Evolutionary conservation across 1,140 invertebrate genomes (phyloP), one percentile per base, ranked within the genome.

Genomic region (Anoplolepis gracilipes): DNA sequence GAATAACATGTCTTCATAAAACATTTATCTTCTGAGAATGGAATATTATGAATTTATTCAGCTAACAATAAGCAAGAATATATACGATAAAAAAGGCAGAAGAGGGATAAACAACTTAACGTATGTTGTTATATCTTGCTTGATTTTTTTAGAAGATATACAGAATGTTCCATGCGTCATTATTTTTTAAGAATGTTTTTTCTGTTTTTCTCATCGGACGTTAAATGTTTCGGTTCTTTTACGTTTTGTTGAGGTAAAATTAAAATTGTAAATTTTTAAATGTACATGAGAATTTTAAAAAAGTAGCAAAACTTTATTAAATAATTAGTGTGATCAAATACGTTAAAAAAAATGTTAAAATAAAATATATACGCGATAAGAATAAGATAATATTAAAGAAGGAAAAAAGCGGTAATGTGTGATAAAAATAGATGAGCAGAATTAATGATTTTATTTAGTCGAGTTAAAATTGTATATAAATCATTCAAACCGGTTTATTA

Each of bases 1-100:
- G 28, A 82, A 82, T 82, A 82, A 61, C 53, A 36, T 7, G 49
- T 67, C 36, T 70, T 42, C n/a, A 70, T 81, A n/a, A 82, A 81
- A 82, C 7, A 82, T 82, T 82, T 28, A 82, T 73, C 0, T n/a
- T 72, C n/a, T 30, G 11, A 36, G 6, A 13, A 70, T 36, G 19
- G 7, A 19, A 22, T 13, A n/a, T 19, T 82, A 33, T 72, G 59
- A 36, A 46, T n/a, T 25, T 3, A 28, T 33, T 22, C n/a, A 1
- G 3, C 10, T 72, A n/a, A n/a, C n/a, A n/a, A n/a, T n/a, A 57
- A 59, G 13, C n/a, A 8, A 72, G 19, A 57, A 65, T 0, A 8
- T 7, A 10, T 30, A n/a, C n/a, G n/a, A n/a, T 39, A 46, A 39
- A 65, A 25, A 79, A 5, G 2, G 16, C 33, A 4, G 1, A 7